A percentile compares a stretch with the other conserved stretches of the same genome.
These are phyloP conservation scores for Mellivora capensis DNA, from an alignment of 2,113 vertebrate genomes.

Conservation along the genomic window DNA sequence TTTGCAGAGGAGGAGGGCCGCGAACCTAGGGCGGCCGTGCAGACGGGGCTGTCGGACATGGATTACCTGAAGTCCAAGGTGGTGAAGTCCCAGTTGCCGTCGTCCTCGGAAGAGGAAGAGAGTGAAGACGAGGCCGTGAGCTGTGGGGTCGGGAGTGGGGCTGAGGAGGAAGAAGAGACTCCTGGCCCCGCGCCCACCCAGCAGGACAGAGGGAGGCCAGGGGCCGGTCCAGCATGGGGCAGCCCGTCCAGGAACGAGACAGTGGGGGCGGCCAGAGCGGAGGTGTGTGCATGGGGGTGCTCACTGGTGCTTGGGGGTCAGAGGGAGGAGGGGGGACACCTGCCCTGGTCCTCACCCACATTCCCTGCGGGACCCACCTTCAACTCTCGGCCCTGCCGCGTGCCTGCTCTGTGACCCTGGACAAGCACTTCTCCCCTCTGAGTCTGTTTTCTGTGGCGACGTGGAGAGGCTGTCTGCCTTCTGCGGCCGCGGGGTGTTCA, in stretches of 20 bases:
- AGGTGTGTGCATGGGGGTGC: slow-evolving; percentile 58
- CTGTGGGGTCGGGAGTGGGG: slow-evolving; percentile 54
- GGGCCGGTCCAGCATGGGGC: slow-evolving; percentile 22
- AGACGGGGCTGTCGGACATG: slow-evolving; percentile 90
- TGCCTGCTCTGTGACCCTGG: not conserved
- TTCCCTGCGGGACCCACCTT: not conserved
- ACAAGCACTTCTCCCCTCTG: not conserved
- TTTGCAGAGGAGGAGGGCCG: slow-evolving; percentile 56
- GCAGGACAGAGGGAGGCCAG: not conserved
- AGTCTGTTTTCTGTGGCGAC: not conserved
- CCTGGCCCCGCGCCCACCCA: not conserved
- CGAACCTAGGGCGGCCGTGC: slow-evolving; percentile 68
- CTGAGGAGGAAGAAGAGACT: slow-evolving; percentile 58
- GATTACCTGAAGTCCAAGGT: slow-evolving; percentile 96
- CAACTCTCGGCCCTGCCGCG: fast-evolving
- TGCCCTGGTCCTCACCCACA: fast-evolving
- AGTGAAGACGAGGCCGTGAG: slow-evolving; percentile 67
- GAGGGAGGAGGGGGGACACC: not conserved
- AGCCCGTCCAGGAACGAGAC: not conserved
- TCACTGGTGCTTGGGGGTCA: fast-evolving
- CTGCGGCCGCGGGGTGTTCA: fast-evolving
- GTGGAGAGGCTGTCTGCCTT: not conserved
- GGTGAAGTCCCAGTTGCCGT: slow-evolving; percentile 70
- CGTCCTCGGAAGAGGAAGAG: slow-evolving; percentile 50
- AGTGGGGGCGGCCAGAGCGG: fast-evolving